Base-by-base conservation (phyloP, 64 coral and sea anemone species). In the Exaiptasia diaphana region DNA sequence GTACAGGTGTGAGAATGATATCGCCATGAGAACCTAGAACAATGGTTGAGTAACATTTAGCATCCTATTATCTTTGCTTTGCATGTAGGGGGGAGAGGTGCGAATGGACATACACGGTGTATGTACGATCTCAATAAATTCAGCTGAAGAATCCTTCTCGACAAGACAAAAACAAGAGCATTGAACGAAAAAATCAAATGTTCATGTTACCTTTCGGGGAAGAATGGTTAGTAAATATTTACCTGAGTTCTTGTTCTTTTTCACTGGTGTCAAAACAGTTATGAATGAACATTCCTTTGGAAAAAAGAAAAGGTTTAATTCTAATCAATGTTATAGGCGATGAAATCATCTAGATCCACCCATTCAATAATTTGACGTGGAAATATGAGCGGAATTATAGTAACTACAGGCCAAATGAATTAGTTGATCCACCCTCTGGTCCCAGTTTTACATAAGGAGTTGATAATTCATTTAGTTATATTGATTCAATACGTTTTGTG, bases 211-310 rank as follows among this genome's bases (percentile, higher is more conserved):
- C 14, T 62, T 62, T 23, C 20, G 0, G 4, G n/a, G 4, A 58
- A 9, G 6, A 20, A 20, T 38, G 35, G 31, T 38, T n/a, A 37
- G 11, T 50, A 49, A 68, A 15, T 36, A 30, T n/a, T 36, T 64
- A 86, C 73, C 72, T 28, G 50, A 17, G 38, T 68, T 77, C 58
- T 76, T 77, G 58, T 41, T 59, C 48, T 80, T 89, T 45, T 89
- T 93, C 38, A 89, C 73, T 10, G 91, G 91, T 27, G 91, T 93
- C 36, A 93, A 72, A 73, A 93, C 53, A 53, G 85, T 89, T 24
- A 93, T 68, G 27, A 93, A 93, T 11, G 85, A 54, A 29, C 58
- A 35, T 17, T 83, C 63, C 91, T 93, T 45, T 72, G 78, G 55
- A n/a, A 34, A 70, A 25, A 55, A 82, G 20, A n/a, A n/a, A 64